Base-by-base conservation (phyloP, 2,888 invertebrate genomes). In the Hipparchia sbordonii region DNA sequence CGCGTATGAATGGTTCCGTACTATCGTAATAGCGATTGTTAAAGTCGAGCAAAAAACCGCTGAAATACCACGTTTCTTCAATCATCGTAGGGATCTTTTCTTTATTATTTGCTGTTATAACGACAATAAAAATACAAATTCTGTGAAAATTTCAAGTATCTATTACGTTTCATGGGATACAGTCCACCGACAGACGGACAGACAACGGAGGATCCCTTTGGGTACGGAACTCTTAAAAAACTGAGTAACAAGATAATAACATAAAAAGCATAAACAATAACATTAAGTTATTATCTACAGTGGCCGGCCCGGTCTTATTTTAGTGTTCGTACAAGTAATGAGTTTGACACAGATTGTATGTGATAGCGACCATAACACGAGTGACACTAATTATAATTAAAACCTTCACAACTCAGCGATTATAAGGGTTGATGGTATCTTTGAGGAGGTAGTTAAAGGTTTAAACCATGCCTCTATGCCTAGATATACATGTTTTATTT, bases 261-360 rank as follows among this genome's bases (percentile, higher is more conserved):
- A 48, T 46, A 6, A 52, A 9, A 52, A 23, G 51, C 51, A 10
- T 33, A 63, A 12, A 63, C 65, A 66, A 66, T 12, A 6, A 67
- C 56, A 67, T 56, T 67, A 68, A 59, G 59, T 59, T 67, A 59
- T 68, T 68, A 68, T 68, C 68, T 65, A n/a, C 62, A 23, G 54
- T 8, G 10, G 5, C 39, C 33, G 59, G 6, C 10, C 12, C 48
- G 39, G 48, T 2, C 48, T 12, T 51, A 60, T 68, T 57, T 23
- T 67, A 68, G 10, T 59, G 59, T 68, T 48, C 23, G 48, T 68
- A 59, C 68, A 51, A 59, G 59, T 68, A 68, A 68, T 68, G 59
- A 68, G 46, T 68, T 51, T 68, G 68, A 68, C 68, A 68, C 12
- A 68, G 48, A 59, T 68, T 60, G 7, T 59, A 23, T 23, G 51